Percentiles rank a stretch among this genome's conserved stretches.
phyloP scores from a whole-genome alignment of 2,113 vertebrate genomes.

The Rhinoderma darwinii region DNA sequence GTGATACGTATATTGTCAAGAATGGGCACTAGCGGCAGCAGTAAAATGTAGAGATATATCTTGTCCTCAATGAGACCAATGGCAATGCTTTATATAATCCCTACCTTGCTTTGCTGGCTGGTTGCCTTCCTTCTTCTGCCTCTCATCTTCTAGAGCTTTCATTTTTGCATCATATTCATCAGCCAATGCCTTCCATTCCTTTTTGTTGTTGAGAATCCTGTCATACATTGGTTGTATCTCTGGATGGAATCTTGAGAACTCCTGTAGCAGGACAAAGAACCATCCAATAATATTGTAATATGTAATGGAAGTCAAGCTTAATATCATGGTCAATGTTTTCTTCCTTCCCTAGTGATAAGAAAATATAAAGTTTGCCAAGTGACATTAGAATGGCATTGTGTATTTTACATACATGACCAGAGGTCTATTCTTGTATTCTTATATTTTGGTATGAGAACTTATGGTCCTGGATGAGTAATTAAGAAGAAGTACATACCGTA shows the following conservation, averaged over 20 bases:
- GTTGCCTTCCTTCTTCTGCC: slow-evolving; percentile 74
- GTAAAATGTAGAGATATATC: neutral
- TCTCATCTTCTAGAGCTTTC: slow-evolving; percentile 83
- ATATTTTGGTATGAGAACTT: neutral
- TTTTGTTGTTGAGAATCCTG: slow-evolving; percentile 90
- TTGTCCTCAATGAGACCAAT: neutral
- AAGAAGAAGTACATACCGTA: neutral
- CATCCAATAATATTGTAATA: neutral
- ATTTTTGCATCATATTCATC: slow-evolving; percentile 86
- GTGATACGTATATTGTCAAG: neutral
- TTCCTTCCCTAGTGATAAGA: neutral
- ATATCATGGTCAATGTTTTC: neutral
- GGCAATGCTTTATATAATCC: neutral
- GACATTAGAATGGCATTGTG: neutral
- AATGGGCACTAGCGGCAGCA: too few relatives aligned
- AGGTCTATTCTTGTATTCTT: neutral
- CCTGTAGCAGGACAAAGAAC: slow-evolving; percentile 70
- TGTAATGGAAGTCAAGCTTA: neutral
- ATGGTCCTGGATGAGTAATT: neutral
- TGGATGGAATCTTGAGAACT: slow-evolving; percentile 93
- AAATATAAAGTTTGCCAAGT: neutral
- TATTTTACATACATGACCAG: neutral
- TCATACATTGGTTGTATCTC: slow-evolving; percentile 93
- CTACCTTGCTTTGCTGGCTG: slow-evolving; percentile 75
- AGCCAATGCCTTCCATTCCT: slow-evolving; percentile 90